Evolutionary conservation across 2,797 vertebrate genomes (phyloP).

Genomic region (Typhlichthys subterraneus): DNA sequence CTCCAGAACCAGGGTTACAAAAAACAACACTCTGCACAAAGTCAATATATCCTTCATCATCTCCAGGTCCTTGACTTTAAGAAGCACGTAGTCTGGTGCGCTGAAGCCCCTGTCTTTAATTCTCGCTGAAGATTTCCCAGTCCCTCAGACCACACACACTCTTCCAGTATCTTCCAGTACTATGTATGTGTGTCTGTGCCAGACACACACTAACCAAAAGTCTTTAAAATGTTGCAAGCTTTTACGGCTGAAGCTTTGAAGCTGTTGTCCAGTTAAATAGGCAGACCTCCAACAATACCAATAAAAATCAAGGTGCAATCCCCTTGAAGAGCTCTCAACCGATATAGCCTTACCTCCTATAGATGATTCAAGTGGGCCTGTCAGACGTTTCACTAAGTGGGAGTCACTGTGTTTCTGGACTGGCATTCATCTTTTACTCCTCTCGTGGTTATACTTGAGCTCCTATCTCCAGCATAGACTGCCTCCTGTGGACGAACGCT

Average conservation of each 20-base stretch:
- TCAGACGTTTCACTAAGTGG: background rate
- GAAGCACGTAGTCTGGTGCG: background rate
- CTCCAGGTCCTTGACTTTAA: background rate
- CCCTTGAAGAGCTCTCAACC: background rate
- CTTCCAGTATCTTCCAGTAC: conserved; percentile 23
- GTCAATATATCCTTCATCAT: conserved; percentile 46
- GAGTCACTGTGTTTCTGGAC: conserved; percentile 6
- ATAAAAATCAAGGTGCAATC: conserved; percentile 12
- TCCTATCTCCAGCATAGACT: conserved; percentile 8
- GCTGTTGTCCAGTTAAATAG: conserved; percentile 42
- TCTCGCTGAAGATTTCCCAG: conserved; percentile 30
- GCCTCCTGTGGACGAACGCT: conserved; percentile 8
- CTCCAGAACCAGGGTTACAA: conserved; percentile 64
- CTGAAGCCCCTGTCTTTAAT: background rate
- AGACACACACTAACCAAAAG: conserved; percentile 43
- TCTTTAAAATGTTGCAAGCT: conserved; percentile 50
- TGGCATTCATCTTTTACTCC: conserved; percentile 2
- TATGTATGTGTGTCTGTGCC: conserved; percentile 20
- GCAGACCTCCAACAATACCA: conserved; percentile 6
- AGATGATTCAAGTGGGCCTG: conserved; percentile 6
- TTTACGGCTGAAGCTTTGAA: conserved; percentile 46
- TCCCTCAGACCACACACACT: conserved; percentile 56
- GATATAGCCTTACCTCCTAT: background rate
- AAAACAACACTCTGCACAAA: conserved; percentile 54
- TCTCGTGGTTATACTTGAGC: conserved; percentile 6